Conservation (phyloP, 2,797 vertebrate species). For the Scolopax bukidnonensis region DNA sequence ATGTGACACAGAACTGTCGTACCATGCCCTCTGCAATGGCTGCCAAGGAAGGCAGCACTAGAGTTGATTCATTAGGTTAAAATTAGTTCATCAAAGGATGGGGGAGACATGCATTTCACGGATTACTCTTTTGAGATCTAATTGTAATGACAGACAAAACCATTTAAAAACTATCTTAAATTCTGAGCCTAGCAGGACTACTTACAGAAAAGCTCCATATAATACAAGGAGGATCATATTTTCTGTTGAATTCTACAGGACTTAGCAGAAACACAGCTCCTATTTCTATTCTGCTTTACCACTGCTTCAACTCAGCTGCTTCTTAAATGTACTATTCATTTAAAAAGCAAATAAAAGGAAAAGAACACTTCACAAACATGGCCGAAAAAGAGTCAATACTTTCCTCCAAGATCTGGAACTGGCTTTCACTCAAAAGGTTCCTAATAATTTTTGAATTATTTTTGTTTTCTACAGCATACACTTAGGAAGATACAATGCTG, state of each 20-base stretch:
- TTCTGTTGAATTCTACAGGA: background rate
- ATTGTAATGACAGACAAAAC: background rate
- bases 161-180: background rate
- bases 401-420: background rate
- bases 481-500: conserved; percentile 1
- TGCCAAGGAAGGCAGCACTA: background rate
- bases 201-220: background rate
- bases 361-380: background rate
- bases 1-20: background rate
- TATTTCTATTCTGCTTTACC: background rate
- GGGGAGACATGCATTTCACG: background rate
- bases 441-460: background rate
- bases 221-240: background rate
- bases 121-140: background rate
- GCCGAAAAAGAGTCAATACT: background rate
- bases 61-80: background rate
- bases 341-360: background rate
- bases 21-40: background rate
- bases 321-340: background rate
- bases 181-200: background rate
- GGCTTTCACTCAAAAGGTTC: background rate
- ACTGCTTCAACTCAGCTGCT: background rate
- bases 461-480: background rate
- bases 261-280: background rate
- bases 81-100: background rate